phyloP scores from a whole-genome alignment of 1,140 invertebrate species.

The Lordiphosa stackelbergi region DNA sequence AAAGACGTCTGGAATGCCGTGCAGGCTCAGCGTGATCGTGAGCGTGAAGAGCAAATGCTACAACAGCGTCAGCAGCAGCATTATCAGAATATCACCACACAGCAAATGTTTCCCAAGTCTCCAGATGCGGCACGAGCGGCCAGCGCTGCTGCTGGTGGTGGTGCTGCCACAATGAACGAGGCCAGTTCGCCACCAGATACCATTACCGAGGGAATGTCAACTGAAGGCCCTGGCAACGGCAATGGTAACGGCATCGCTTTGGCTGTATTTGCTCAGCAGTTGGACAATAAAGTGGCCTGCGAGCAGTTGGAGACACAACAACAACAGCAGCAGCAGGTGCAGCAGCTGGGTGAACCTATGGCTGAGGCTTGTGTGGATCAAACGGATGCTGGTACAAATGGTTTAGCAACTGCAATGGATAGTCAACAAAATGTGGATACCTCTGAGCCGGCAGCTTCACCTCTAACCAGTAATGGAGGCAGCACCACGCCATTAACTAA shows the following conservation, averaged over 20 bases:
- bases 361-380: conserved; percentile 52
- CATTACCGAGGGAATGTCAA: conserved; percentile 47
- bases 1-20: conserved; percentile 86
- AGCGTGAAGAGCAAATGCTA: conserved; percentile 78
- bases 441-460: conserved; percentile 6
- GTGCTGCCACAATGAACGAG: conserved; percentile 34
- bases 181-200: conserved; percentile 38
- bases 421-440: conserved; percentile 11
- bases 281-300: conserved; percentile 64
- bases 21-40: conserved; percentile 81
- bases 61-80: conserved; percentile 71
- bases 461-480: conserved; percentile 37
- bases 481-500: conserved; percentile 4
- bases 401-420: conserved; percentile 17
- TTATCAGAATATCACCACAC: conserved; percentile 72
- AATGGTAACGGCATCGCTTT: conserved; percentile 60
- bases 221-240: conserved; percentile 39
- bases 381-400: conserved; percentile 49
- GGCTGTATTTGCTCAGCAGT: conserved; percentile 61
- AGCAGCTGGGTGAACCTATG: neutral
- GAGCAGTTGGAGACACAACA: conserved; percentile 45
- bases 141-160: conserved; percentile 31
- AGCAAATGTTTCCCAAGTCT: conserved; percentile 74
- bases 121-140: conserved; percentile 53
- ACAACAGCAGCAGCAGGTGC: conserved; percentile 16